Evolutionary conservation across 2,797 vertebrate species (phyloP).

Genomic region (Mormyrops attenuatus): DNA sequence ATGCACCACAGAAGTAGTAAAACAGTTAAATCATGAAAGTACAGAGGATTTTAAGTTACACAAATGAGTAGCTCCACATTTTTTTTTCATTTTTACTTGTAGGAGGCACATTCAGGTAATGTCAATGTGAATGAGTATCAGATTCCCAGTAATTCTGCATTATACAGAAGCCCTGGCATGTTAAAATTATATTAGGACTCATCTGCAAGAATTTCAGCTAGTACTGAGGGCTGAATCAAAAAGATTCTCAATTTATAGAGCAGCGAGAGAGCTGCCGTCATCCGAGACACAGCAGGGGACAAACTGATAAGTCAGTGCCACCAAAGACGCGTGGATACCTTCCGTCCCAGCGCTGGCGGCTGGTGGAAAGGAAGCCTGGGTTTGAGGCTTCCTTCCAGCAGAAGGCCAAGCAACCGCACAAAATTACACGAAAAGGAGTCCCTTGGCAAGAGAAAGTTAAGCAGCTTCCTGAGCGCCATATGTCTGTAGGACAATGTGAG

Average conservation of each 20-base stretch:
- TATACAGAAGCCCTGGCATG: background rate
- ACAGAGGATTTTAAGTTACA: background rate
- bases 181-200: background rate
- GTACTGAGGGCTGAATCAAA: background rate
- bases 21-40: background rate
- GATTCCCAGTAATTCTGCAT: background rate
- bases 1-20: background rate
- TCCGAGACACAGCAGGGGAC: background rate
- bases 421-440: background rate
- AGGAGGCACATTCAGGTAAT: background rate
- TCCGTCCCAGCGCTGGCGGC: background rate
- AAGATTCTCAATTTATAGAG: background rate
- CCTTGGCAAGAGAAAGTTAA: background rate
- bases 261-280: background rate
- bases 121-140: background rate
- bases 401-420: background rate
- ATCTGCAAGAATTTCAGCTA: background rate
- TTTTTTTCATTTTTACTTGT: background rate
- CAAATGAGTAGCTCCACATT: background rate
- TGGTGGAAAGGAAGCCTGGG: background rate
- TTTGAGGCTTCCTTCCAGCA: background rate
- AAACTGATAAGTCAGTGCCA: background rate
- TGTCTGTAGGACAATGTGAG: background rate
- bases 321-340: background rate
- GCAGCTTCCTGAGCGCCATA: background rate